Conservation (phyloP, 2,888 invertebrate species). For the Synanthedon myopaeformis region DNA sequence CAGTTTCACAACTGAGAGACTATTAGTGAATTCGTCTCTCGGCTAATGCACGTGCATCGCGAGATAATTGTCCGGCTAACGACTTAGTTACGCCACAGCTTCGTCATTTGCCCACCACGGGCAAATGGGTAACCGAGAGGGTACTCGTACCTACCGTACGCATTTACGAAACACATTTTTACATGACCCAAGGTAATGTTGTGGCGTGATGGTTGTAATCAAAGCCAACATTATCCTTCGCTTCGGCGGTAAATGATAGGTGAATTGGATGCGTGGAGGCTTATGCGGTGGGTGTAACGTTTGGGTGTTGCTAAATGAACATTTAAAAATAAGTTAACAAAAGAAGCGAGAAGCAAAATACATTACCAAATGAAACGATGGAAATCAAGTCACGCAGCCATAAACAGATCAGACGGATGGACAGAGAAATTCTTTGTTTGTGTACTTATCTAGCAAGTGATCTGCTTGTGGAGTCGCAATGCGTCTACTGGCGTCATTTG, state of each 20-base stretch:
- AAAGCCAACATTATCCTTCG: not conserved
- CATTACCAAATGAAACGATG: too few relatives aligned
- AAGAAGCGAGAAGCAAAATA: too few relatives aligned
- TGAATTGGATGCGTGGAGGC: too few relatives aligned
- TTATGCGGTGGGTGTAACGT: too few relatives aligned
- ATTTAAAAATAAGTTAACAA: too few relatives aligned
- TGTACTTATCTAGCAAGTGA: not conserved
- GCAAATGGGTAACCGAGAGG: too few relatives aligned
- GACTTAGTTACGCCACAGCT: not conserved
- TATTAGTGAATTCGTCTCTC: not conserved
- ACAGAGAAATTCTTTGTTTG: not conserved
- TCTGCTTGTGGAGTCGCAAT: not conserved
- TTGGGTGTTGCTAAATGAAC: too few relatives aligned
- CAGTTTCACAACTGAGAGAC: not conserved
- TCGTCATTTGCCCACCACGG: too few relatives aligned
- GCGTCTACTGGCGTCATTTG: not conserved
- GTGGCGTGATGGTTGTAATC: conserved; percentile 8
- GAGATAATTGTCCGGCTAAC: not conserved
- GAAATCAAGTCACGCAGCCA: not conserved
- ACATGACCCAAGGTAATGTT: conserved; percentile 12
- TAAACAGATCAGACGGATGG: not conserved
- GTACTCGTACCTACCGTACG: not conserved
- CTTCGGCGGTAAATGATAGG: not conserved
- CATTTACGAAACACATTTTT: conserved; percentile 4
- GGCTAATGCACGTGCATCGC: not conserved